Conservation (phyloP, 2,888 invertebrate species). For the Hermodice carunculata region DNA sequence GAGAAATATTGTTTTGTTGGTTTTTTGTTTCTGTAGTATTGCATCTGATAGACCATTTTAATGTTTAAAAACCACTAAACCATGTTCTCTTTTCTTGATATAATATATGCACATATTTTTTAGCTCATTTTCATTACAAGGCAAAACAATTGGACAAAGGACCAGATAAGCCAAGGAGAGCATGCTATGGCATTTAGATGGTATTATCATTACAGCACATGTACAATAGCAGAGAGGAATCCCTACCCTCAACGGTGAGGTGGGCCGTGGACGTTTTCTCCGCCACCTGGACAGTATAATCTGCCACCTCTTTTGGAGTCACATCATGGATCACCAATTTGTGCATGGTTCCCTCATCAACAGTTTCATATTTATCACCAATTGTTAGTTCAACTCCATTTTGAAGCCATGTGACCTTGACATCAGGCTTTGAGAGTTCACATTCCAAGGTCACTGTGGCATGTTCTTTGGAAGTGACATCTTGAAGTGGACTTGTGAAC, state of each 20-base stretch:
- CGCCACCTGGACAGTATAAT: conserved; percentile 47
- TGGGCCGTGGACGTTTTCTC: conserved; percentile 18
- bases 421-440: conserved; percentile 83
- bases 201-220: too few relatives aligned
- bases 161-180: too few relatives aligned
- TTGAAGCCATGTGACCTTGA: conserved; percentile 84
- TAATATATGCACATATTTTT: too few relatives aligned
- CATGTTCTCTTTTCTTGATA: too few relatives aligned
- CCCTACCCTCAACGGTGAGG: conserved; percentile 63
- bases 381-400: conserved; percentile 88
- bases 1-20: too few relatives aligned
- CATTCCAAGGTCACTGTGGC: conserved; percentile 75
- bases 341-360: conserved; percentile 50
- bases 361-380: conserved; percentile 48
- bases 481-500: conserved; percentile 57
- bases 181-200: too few relatives aligned
- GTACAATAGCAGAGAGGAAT: too few relatives aligned
- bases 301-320: conserved; percentile 49
- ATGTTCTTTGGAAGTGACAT: conserved; percentile 58
- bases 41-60: too few relatives aligned
- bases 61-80: too few relatives aligned
- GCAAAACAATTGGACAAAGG: too few relatives aligned
- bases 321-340: conserved; percentile 50
- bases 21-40: too few relatives aligned
- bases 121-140: too few relatives aligned